Evolutionary conservation across 2,113 vertebrate species (phyloP).

Genomic region (Corythornis cristatus): DNA sequence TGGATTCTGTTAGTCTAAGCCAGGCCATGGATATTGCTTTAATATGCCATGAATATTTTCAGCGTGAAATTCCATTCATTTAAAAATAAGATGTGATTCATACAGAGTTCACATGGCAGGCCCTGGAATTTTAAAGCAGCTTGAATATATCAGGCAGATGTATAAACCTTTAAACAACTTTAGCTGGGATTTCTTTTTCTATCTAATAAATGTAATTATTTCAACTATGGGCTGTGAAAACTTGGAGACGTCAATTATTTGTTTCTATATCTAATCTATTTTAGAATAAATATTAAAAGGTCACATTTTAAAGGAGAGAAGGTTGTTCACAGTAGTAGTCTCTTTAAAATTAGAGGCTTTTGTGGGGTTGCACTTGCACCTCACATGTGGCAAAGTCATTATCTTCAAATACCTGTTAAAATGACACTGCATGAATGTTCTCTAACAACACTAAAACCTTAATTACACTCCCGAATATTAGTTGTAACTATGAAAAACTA

Average conservation of each 20-base stretch:
- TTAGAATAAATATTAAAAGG: neutral
- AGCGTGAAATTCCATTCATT: constrained; percentile 56
- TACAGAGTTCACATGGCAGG: neutral
- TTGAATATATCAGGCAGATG: neutral
- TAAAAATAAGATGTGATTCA: constrained; percentile 44
- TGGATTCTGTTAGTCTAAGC: constrained; percentile 27
- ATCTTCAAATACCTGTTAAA: neutral
- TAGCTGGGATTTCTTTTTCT: neutral
- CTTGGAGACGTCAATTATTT: neutral
- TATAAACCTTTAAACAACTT: neutral
- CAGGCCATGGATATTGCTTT: neutral
- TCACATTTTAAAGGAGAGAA: neutral
- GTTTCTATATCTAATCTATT: neutral
- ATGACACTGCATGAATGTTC: neutral
- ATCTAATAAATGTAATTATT: neutral
- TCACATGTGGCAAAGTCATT: neutral
- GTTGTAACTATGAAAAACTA: neutral
- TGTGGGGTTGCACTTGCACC: neutral
- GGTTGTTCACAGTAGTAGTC: neutral
- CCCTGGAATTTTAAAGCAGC: neutral
- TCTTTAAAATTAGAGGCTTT: neutral
- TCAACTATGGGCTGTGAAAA: neutral
- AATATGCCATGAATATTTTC: constrained; percentile 46
- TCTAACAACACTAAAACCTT: neutral
- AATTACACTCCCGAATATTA: neutral